Conservation (phyloP, 2,113 vertebrate species). For the Oncorhynchus kisutch region DNA sequence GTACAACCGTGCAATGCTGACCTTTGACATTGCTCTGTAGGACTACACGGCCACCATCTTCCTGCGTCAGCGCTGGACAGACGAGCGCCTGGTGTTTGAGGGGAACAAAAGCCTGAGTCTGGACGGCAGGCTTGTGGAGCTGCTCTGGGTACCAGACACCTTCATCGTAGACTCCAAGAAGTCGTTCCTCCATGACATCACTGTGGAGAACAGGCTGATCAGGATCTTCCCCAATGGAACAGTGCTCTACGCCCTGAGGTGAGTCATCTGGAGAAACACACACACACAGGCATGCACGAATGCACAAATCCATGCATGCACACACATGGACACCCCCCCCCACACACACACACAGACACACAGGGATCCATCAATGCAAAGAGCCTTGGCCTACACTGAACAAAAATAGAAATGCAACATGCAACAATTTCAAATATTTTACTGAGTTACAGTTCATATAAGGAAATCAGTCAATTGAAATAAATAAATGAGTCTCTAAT, state of each 20-base stretch:
- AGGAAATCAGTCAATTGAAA: too few relatives aligned
- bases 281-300: too few relatives aligned
- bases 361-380: too few relatives aligned
- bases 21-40: slow-evolving; percentile 41
- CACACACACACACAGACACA: too few relatives aligned
- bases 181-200: slow-evolving; percentile 90
- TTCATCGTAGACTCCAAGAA: slow-evolving; percentile 92
- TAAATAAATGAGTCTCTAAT: too few relatives aligned
- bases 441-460: too few relatives aligned
- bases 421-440: too few relatives aligned
- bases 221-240: slow-evolving; percentile 91
- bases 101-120: slow-evolving; percentile 90
- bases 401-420: too few relatives aligned
- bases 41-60: slow-evolving; percentile 93
- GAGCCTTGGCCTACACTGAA: too few relatives aligned
- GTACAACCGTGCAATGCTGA: slow-evolving; percentile 31
- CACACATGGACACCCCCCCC: fast-evolving
- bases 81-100: slow-evolving; percentile 85
- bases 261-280: slow-evolving; percentile 6
- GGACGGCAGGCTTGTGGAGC: slow-evolving; percentile 86
- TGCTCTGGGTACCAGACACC: slow-evolving; percentile 89
- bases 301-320: too few relatives aligned
- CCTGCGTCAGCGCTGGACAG: slow-evolving; percentile 87
- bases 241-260: slow-evolving; percentile 87
- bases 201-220: slow-evolving; percentile 89